A percentile compares a stretch with the other conserved stretches of the same genome.
These are phyloP conservation scores for Protodeltote pygarga DNA, from an alignment of 2,888 invertebrate species.

Conservation along the genomic window DNA sequence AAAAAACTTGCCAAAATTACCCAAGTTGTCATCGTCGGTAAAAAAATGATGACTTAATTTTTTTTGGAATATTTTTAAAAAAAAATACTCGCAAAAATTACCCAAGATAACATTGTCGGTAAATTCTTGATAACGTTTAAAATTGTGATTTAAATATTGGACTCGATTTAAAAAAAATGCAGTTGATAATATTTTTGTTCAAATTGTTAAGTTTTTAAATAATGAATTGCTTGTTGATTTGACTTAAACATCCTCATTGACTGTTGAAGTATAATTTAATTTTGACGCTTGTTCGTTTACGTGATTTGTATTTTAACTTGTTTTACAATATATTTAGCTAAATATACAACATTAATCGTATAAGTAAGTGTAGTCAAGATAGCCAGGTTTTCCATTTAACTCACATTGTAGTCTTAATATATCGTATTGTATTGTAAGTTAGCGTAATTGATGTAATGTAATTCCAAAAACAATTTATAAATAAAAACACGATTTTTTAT, in stretches of 20 bases:
- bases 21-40: too few relatives aligned
- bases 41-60: too few relatives aligned
- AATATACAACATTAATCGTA: constrained; percentile 84
- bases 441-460: constrained; percentile 85
- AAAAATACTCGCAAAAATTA: too few relatives aligned
- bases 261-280: constrained; percentile 73
- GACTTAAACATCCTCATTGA: constrained; percentile 83
- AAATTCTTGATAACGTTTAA: too few relatives aligned
- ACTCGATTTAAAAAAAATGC: too few relatives aligned
- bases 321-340: constrained; percentile 77
- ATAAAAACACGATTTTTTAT: constrained; percentile 39
- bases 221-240: constrained; percentile 84
- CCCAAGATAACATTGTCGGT: too few relatives aligned
- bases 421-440: constrained; percentile 75
- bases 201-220: constrained; percentile 81
- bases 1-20: too few relatives aligned
- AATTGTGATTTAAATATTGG: too few relatives aligned
- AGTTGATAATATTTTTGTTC: constrained; percentile 33
- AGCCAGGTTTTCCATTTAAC: constrained; percentile 86
- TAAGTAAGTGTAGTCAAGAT: constrained; percentile 84
- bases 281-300: constrained; percentile 73
- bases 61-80: too few relatives aligned
- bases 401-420: constrained; percentile 75
- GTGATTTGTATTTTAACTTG: constrained; percentile 72
- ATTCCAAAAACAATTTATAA: constrained; percentile 59